Evolutionary conservation across 2,113 vertebrate species (phyloP).

Genomic region (Oreamnos americanus): DNA sequence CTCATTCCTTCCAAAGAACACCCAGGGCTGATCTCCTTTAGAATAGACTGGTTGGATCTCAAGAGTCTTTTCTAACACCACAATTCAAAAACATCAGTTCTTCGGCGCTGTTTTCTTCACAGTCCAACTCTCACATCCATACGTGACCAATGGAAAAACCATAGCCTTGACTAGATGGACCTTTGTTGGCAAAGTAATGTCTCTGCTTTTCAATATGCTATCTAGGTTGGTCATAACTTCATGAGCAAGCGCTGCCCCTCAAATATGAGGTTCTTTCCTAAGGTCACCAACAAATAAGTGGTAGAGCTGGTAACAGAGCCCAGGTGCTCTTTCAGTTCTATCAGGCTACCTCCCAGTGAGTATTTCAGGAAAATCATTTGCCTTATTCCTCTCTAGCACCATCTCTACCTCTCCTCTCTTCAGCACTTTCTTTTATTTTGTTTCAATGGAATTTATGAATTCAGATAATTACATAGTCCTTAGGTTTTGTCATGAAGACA

Average conservation of each 20-base stretch:
- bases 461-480: neutral
- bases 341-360: neutral
- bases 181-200: too few species aligned
- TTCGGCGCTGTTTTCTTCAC: too few species aligned
- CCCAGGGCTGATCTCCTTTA: too few species aligned
- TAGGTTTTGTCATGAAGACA: neutral
- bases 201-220: too few species aligned
- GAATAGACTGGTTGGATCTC: too few species aligned
- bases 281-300: neutral
- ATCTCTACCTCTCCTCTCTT: neutral
- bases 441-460: neutral
- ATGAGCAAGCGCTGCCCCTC: neutral
- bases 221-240: too few species aligned
- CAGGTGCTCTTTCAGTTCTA: neutral
- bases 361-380: neutral
- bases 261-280: neutral
- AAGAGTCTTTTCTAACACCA: too few species aligned
- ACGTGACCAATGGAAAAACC: too few species aligned
- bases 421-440: neutral
- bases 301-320: neutral
- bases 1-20: too few species aligned
- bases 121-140: too few species aligned
- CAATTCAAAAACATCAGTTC: too few species aligned
- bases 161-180: too few species aligned
- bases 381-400: neutral